These are phyloP conservation scores for Hexactinellida sp. DNA, from an alignment of 37 sponge, comb jelly and placozoan genomes.

Conservation along the genomic window DNA sequence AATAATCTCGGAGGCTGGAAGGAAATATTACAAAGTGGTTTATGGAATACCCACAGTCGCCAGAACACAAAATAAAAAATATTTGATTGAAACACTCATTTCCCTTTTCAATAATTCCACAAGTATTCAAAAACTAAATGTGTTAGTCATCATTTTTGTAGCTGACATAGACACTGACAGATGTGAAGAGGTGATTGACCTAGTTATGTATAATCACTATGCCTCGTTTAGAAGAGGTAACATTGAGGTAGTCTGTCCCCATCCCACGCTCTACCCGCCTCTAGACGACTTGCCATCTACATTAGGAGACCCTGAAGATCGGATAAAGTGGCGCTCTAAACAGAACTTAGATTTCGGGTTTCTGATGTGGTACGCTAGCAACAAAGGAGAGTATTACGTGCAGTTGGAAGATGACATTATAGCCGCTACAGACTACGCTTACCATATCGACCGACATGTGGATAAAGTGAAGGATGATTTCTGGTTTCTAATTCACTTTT, in stretches of 20 bases:
- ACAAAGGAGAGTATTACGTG: constrained; percentile 10
- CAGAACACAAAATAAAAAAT: neutral
- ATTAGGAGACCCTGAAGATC: constrained; percentile 15
- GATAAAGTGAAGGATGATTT: neutral
- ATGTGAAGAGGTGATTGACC: neutral
- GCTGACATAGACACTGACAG: constrained; percentile 22
- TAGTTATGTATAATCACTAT: neutral
- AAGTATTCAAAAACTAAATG: neutral
- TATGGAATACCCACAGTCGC: neutral
- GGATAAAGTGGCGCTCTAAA: constrained; percentile 22
- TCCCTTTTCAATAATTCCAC: neutral
- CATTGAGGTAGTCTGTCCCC: constrained; percentile 15
- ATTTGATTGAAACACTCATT: neutral
- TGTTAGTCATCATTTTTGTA: constrained; percentile 17
- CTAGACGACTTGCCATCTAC: neutral
- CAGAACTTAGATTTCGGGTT: constrained; percentile 20
- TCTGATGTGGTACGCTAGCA: neutral
- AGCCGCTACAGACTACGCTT: neutral
- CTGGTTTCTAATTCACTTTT: constrained; percentile 15
- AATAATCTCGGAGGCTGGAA: neutral
- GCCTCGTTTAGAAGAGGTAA: neutral
- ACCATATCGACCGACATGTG: neutral
- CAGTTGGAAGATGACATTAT: constrained; percentile 28
- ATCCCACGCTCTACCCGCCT: constrained; percentile 10
- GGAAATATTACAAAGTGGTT: neutral